Evolutionary conservation across 2,113 vertebrate genomes (phyloP).

Genomic region (Podilymbus podiceps): DNA sequence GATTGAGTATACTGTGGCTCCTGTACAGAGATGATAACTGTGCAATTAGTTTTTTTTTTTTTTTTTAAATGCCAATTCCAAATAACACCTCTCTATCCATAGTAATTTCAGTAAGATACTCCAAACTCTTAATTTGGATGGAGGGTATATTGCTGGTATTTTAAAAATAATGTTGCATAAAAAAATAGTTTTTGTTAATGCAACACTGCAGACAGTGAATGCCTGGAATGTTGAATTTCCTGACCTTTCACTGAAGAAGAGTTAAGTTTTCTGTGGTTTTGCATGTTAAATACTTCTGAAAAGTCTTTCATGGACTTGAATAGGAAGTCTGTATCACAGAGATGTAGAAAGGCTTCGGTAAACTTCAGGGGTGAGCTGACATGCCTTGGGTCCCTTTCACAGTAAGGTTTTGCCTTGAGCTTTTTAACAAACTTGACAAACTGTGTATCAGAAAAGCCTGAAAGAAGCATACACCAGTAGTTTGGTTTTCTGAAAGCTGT

Average conservation of each 20-base stretch:
- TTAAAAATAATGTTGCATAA: neutral
- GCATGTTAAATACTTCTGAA: neutral
- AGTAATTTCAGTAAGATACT: neutral
- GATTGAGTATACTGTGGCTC: neutral
- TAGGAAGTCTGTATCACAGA: neutral
- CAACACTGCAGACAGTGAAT: rapidly evolving
- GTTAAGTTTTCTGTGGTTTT: neutral
- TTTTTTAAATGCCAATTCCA: neutral
- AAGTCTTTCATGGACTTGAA: neutral
- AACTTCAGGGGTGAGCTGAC: neutral
- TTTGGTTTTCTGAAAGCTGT: neutral
- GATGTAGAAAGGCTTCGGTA: neutral
- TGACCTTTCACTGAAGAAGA: neutral
- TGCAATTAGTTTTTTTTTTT: neutral
- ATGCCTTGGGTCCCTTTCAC: neutral
- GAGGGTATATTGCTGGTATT: neutral
- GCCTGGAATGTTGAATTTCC: neutral
- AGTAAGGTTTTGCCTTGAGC: neutral
- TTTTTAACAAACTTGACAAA: neutral
- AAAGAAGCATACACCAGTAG: neutral
- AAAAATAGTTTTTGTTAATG: neutral
- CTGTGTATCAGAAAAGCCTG: neutral
- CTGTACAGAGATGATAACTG: neutral
- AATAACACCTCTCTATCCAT: neutral
- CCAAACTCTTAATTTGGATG: neutral